Evolutionary conservation across 2,888 invertebrate species (phyloP).

Genomic region (Leucophenga montana): DNA sequence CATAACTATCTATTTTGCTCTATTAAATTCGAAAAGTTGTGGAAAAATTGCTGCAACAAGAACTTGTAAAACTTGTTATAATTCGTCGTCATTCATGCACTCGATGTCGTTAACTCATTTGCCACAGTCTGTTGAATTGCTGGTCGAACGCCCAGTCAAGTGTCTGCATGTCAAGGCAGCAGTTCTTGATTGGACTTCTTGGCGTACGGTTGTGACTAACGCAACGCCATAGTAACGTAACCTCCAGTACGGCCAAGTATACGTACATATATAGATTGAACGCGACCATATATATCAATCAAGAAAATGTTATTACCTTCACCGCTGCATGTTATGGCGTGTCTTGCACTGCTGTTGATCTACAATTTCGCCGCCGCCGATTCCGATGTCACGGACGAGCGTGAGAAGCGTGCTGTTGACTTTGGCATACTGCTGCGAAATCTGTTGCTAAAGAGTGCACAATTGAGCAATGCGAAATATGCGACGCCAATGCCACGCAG

Average conservation of each 20-base stretch:
- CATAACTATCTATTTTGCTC: slow-evolving; percentile 5
- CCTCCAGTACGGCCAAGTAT: background rate
- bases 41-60: slow-evolving; percentile 62
- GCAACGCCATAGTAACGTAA: slow-evolving; percentile 5
- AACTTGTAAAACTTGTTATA: slow-evolving; percentile 45
- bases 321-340: background rate
- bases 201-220: slow-evolving; percentile 36
- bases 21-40: slow-evolving; percentile 33
- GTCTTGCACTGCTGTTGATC: background rate
- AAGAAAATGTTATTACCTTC: background rate
- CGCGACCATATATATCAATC: background rate
- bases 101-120: background rate
- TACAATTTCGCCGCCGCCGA: background rate
- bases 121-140: slow-evolving; percentile 12
- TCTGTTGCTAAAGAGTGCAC: slow-evolving; percentile 62
- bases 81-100: background rate
- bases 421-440: slow-evolving; percentile 60
- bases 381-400: slow-evolving; percentile 19
- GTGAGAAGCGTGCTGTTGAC: slow-evolving; percentile 61
- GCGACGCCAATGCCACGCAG: background rate
- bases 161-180: slow-evolving; percentile 17
- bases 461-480: slow-evolving; percentile 55
- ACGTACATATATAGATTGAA: background rate
- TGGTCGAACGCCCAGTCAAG: slow-evolving; percentile 47
- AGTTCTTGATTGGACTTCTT: slow-evolving; percentile 44